Conservation (phyloP, 2,113 vertebrate genomes). For the Thunnus thynnus region DNA sequence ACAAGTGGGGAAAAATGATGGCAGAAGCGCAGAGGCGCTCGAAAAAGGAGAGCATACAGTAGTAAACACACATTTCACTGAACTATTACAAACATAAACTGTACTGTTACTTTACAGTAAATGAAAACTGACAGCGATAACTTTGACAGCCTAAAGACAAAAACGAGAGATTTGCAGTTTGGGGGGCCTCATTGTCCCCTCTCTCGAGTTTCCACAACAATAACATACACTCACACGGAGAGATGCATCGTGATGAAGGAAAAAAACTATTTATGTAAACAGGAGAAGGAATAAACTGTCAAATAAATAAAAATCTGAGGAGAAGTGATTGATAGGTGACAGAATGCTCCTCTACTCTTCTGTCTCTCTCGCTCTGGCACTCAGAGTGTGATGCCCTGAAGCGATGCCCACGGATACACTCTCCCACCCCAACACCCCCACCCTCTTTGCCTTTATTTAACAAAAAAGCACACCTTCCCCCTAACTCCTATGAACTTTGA, state of each 20-base stretch:
- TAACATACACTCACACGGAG: conserved; percentile 51
- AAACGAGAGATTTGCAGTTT: conserved; percentile 60
- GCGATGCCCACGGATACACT: conserved; percentile 79
- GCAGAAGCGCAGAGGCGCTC: conserved; percentile 45
- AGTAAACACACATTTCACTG: conserved; percentile 45
- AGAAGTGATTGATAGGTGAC: conserved; percentile 80
- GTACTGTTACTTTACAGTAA: conserved; percentile 66
- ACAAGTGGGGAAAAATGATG: conserved; percentile 6
- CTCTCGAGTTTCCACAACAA: conserved; percentile 69
- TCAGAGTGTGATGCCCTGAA: conserved; percentile 75
- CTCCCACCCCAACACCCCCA: conserved; percentile 59
- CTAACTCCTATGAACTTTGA: conserved; percentile 74
- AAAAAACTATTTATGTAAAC: conserved; percentile 71
- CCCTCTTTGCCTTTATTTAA: conserved; percentile 79
- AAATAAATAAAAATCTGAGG: conserved; percentile 73
- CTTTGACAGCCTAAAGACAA: conserved; percentile 73
- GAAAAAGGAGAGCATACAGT: conserved; percentile 32
- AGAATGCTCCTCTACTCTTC: conserved; percentile 58
- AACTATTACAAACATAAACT: conserved; percentile 52
- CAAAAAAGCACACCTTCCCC: conserved; percentile 75
- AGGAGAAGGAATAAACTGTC: conserved; percentile 52
- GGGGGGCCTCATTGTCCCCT: conserved; percentile 56
- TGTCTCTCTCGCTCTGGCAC: conserved; percentile 60
- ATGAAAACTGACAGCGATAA: conserved; percentile 64
- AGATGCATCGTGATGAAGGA: conserved; percentile 50